A percentile compares a stretch with the other conserved stretches of the same genome.
phyloP scores from a whole-genome alignment of 1,140 invertebrate species.

The Tetraneura akinire region DNA sequence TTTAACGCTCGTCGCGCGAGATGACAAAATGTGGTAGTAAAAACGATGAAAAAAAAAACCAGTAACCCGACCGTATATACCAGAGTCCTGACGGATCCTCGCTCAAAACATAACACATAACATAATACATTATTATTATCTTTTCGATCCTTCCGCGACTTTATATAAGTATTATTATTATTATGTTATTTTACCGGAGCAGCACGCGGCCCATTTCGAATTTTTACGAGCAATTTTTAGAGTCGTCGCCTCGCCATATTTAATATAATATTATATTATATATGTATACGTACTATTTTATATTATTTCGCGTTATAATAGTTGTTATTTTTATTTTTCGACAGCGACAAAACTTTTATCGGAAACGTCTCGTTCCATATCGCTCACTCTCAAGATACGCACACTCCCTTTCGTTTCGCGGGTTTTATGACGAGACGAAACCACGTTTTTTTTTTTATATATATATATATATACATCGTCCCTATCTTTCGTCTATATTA shows the following conservation, averaged over 20 bases:
- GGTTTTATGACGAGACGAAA: constrained; percentile 4
- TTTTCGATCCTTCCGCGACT: constrained; percentile 22
- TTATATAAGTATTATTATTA: too few species aligned
- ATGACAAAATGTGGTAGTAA: too few species aligned
- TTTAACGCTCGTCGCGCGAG: too few species aligned
- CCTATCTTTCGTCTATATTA: constrained; percentile 28
- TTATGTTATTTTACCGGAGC: constrained; percentile 24
- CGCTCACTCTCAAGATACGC: too few species aligned
- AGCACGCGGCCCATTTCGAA: constrained; percentile 17
- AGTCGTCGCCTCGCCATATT: not conserved
- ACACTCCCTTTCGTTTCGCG: constrained; percentile 6
- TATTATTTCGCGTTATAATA: too few species aligned
- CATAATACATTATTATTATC: not conserved
- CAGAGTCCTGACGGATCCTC: constrained; percentile 23
- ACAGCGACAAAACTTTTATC: constrained; percentile 29
- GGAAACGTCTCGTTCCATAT: constrained; percentile 31
- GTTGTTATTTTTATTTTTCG: constrained; percentile 3
- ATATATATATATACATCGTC: not conserved
- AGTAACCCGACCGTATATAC: too few species aligned
- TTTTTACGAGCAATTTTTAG: constrained; percentile 48
- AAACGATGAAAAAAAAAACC: too few species aligned
- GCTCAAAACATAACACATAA: too few species aligned
- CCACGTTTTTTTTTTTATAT: constrained; percentile 28
- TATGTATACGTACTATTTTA: not conserved
- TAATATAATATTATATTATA: constrained; percentile 19